Evolutionary conservation across 2,888 invertebrate genomes (phyloP).

Genomic region (Parascotia fuliginaria): DNA sequence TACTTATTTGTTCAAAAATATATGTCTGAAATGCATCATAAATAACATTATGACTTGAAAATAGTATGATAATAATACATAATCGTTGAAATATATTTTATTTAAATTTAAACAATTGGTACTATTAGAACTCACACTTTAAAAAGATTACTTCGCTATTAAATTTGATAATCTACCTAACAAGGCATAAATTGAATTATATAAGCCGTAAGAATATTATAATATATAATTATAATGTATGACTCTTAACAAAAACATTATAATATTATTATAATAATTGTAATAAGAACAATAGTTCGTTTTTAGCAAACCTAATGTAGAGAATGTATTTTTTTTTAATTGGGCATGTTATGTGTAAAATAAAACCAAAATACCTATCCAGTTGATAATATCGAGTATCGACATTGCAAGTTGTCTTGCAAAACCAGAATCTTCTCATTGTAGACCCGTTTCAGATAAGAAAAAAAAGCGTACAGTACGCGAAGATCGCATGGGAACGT

Average conservation of each 20-base stretch:
- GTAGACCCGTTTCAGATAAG: constrained; percentile 78
- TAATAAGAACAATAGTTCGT: too few species aligned
- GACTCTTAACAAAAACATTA: too few species aligned
- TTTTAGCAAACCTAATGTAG: too few species aligned
- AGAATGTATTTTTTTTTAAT: constrained; percentile 19
- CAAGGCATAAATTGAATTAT: not conserved
- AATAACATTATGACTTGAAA: too few species aligned
- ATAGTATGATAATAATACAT: too few species aligned
- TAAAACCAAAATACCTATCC: constrained; percentile 54
- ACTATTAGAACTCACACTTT: not conserved
- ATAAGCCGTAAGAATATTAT: not conserved
- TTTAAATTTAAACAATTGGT: too few species aligned
- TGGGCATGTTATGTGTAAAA: constrained; percentile 48
- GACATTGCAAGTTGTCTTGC: constrained; percentile 77
- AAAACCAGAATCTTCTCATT: constrained; percentile 82
- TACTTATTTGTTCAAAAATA: too few species aligned
- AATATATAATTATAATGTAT: not conserved
- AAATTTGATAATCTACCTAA: not conserved
- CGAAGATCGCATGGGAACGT: constrained; percentile 80
- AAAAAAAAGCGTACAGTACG: constrained; percentile 69
- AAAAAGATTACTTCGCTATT: not conserved
- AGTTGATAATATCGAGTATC: constrained; percentile 70
- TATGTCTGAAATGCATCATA: too few species aligned
- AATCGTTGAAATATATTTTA: too few species aligned
- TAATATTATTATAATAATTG: too few species aligned